Evolutionary conservation across 2,888 invertebrate genomes (phyloP), one percentile per base, ranked within the genome.

Genomic region (Cosmopolites sordidus): DNA sequence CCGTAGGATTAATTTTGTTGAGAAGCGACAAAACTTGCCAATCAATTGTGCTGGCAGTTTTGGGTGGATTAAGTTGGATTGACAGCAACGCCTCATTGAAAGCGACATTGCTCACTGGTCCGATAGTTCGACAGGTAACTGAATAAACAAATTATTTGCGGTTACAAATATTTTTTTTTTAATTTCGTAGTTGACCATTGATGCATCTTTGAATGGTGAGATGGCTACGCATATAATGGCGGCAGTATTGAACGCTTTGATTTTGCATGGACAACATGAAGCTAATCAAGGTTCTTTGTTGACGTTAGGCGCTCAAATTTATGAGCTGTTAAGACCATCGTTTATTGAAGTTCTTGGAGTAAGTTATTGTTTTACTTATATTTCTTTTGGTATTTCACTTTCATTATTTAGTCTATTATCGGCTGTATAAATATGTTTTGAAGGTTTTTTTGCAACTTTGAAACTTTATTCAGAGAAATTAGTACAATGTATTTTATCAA

Each of bases 221-320:
- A 82, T 86, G 72, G 87, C 87, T 1, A 78, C 81, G 0, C 83
- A 87, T 63, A 84, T 91, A 42, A 84, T 92, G 73, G 83, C 84
- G 0, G 84, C 87, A 1, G 83, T 91, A 59, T 60, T 74, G 38
- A 72, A 74, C 61, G 92, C 91, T 43, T 78, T 95, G 57, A 87
- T 91, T 59, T 76, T 86, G 56, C 92, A 94, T 69, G 95, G 95
- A 0, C 90, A 93, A 68, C 93, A 94, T 70, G 94, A 94, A 65
- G 84, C 87, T 9, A 90, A 90, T 76, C 91, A 89, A 70, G 88
- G 91, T 11, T 82, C 84, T 1, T 74, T 93, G 40, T 78, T 92
- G 3, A 85, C 86, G 3, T 78, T 92, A 17, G 92, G 90, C 2
- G 85, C 92, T 1, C 89, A 89, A 75, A 83, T 90, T 45, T 95